Evolutionary conservation across 30 jellyfish, hydroid and myxozoan species (phyloP).

Genomic region (Phacellophora camtschatica): DNA sequence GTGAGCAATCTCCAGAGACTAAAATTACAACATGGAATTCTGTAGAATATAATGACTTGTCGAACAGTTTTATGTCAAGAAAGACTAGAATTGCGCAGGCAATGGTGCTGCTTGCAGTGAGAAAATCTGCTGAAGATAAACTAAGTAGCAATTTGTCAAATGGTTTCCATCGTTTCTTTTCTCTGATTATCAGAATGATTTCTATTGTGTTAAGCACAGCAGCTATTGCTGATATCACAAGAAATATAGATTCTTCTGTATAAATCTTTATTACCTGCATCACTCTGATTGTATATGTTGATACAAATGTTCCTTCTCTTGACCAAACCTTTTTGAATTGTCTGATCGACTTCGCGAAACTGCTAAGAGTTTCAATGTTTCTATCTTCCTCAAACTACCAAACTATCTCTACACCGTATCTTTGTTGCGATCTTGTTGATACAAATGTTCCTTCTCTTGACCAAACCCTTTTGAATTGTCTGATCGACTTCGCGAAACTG

Average conservation of each 20-base stretch:
- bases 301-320: too few species aligned
- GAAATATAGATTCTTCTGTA: not conserved
- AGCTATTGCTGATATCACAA: constrained; percentile 7
- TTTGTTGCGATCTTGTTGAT: too few species aligned
- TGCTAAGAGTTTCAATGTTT: too few species aligned
- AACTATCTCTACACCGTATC: too few species aligned
- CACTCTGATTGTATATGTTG: too few species aligned
- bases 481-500: too few species aligned
- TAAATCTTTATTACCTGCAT: not conserved
- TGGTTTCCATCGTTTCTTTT: constrained; percentile 8
- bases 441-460: too few species aligned
- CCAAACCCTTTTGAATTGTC: too few species aligned
- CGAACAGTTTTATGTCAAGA: not conserved
- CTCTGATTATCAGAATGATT: not conserved
- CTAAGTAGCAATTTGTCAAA: constrained; percentile 54
- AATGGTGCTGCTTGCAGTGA: not conserved
- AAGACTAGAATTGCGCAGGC: not conserved
- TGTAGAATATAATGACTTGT: not conserved
- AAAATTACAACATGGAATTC: not conserved
- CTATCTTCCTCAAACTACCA: too few species aligned
- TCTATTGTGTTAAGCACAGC: not conserved
- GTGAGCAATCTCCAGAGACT: constrained; percentile 13
- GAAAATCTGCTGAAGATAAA: constrained; percentile 28
- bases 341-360: too few species aligned
- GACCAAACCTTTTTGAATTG: too few species aligned